Base-by-base conservation (phyloP, 35 echinoderm and acorn worm genomes). In the Ophioderma brevispina region DNA sequence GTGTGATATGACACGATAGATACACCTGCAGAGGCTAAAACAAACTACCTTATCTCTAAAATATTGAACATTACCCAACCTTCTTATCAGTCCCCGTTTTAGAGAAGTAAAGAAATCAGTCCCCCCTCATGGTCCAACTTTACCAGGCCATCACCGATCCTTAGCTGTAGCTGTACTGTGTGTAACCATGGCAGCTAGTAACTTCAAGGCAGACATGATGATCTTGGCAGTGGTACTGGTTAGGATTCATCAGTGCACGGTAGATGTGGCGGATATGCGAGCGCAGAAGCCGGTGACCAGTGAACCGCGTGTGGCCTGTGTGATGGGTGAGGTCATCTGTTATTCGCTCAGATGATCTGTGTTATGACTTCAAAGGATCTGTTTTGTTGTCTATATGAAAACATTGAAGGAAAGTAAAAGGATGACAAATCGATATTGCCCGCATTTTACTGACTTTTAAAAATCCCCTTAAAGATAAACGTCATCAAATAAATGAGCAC, bases 211-310 rank as follows among this genome's bases (percentile, higher is more conserved):
- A 17, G 85, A 33, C 85, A 87, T 87, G 70, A 87, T 78, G 75
- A 78, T 39, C 75, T 78, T 77, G 70, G 85, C 70, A 31, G 85
- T 43, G 38, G n/a, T n/a, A n/a, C n/a, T 87, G 39, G 21, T 30
- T 78, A 17, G 75, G 36, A 36, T 87, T 87, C 21, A 87, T 37
- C 64, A n/a, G n/a, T n/a, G 70, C 76, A 0, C 85, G 64, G 38
- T 87, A 78, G 18, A 87, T 55, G 31, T 87, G 85, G 13, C 85
- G 85, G 30, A 87, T 87, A 41, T 87, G 85, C 36, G 37, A 31
- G 11, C 85, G 85, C 32, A 87, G 37, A n/a, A n/a, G 75, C 23
- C 28, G 25, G 17, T 70, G 33, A 87, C 36, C 36, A 76, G 25
- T 36, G 37, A 23, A 87, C 64, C 17, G 76, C 33, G n/a, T 39